Percentiles rank a stretch among this genome's conserved stretches.
Conservation (phyloP, 1,140 invertebrate genomes). For the Apolygus lucorum region DNA sequence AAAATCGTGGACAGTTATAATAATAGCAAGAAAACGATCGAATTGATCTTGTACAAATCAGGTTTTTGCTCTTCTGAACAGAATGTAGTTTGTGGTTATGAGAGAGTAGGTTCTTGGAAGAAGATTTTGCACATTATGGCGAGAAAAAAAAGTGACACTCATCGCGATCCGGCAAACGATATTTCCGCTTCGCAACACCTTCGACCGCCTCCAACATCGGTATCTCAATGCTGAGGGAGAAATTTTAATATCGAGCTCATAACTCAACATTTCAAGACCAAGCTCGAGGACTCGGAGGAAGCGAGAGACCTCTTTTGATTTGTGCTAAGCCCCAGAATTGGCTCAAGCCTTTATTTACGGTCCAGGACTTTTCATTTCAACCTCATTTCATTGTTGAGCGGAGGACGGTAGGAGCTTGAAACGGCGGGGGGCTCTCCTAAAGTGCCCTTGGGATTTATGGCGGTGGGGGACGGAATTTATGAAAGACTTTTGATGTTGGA, state of each 20-base stretch:
- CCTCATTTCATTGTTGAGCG: conserved; percentile 20
- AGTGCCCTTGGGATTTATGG: conserved; percentile 3
- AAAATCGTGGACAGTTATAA: too few species aligned
- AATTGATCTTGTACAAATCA: too few species aligned
- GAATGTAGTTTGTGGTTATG: too few species aligned
- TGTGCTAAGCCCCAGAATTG: conserved; percentile 19
- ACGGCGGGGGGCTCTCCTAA: neutral
- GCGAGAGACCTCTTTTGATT: conserved; percentile 14
- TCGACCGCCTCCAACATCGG: neutral
- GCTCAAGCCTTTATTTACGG: conserved; percentile 21
- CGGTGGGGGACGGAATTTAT: neutral
- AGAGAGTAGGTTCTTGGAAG: too few species aligned
- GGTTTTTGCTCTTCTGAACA: too few species aligned
- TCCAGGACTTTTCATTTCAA: conserved; percentile 21
- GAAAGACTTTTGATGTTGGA: conserved; percentile 10
- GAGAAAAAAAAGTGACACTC: neutral
- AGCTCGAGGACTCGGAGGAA: neutral
- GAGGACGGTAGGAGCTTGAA: neutral
- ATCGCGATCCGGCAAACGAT: neutral
- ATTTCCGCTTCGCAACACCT: neutral
- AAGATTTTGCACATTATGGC: too few species aligned
- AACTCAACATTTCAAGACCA: neutral
- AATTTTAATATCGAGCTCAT: neutral
- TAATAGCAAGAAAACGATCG: too few species aligned
- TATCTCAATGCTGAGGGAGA: neutral